Base-by-base conservation (phyloP, 2,888 invertebrate genomes). In the Ichneumon xanthorius region DNA sequence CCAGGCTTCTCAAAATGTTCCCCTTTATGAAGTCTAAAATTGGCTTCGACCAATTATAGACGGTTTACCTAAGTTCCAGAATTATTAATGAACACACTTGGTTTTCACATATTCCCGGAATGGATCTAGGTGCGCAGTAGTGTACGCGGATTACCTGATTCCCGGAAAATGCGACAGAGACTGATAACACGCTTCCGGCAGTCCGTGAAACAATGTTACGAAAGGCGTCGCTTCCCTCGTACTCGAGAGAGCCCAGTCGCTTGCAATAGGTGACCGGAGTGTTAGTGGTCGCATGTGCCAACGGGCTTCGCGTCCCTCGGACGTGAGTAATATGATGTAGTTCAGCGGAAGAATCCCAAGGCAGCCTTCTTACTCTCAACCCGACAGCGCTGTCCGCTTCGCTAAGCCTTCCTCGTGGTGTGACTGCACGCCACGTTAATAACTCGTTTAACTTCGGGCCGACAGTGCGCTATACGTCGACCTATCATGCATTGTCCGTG, bases 201-300 rank as follows among this genome's bases (percentile, higher is more conserved):
- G 76, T 61, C 70, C 58, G 63, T 45, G 71, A 77, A 75, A 82
- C 82, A 82, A 63, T 82, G 82, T 77, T 76, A 33, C 71, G 76
- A 76, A 55, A 67, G 71, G 61, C 37, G 77, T 82, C 67, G 72
- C 72, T 78, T 82, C 82, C 89, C 79, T 76, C 68, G 87, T 67
- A 90, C 89, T 90, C 88, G 89, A 70, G 70, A 55, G 16, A 48
- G 14, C 16, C 40, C 37, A 61, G 78, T 71, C 50, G 76, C 30
- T 70, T 16, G 78, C 26, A 61, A 61, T 37, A 40, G 67, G 67
- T 55, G 50, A 65, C 50, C 53, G 30, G 65, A 70, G 30, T 78
- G 58, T 45, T 45, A 68, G 19, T 26, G 78, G 70, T 58, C 68
- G 55, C 78, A 58, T 65, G 58, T 76, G 58, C 61, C 73, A 30